A percentile compares a stretch with the other conserved stretches of the same genome.
Evolutionary conservation across 2,797 vertebrate genomes (phyloP).

Genomic region (Rhincodon typus): DNA sequence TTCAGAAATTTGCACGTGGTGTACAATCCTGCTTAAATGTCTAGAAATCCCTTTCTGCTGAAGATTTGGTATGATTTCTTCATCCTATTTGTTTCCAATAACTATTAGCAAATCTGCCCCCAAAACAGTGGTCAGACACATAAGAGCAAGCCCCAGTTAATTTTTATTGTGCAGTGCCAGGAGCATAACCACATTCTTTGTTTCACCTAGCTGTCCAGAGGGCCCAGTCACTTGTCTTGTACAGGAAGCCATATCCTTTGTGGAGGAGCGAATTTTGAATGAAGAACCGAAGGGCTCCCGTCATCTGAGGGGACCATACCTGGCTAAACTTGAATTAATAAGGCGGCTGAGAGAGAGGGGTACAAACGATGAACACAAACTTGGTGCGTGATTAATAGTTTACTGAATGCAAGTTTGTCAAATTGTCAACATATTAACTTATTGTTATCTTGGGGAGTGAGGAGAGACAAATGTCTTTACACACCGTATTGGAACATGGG

Average conservation of each 20-base stretch:
- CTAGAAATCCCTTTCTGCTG: background rate
- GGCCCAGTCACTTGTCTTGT: conserved; percentile 76
- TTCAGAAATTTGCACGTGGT: background rate
- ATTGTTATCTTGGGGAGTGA: background rate
- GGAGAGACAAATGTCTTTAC: background rate
- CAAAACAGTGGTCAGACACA: background rate
- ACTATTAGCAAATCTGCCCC: background rate
- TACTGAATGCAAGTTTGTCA: background rate
- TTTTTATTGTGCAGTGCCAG: background rate
- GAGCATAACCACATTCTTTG: background rate
- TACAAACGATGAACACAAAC: conserved; percentile 69
- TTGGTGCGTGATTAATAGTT: conserved; percentile 62
- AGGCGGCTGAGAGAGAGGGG: conserved; percentile 67
- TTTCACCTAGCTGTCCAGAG: conserved; percentile 69
- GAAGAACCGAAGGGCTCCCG: conserved; percentile 73
- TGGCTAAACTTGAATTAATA: conserved; percentile 86
- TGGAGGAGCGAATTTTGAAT: conserved; percentile 68
- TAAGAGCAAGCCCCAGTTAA: background rate
- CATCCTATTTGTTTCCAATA: background rate
- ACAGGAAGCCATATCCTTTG: conserved; percentile 74
- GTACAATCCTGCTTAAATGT: background rate
- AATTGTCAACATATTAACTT: too few relatives aligned
- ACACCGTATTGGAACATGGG: background rate
- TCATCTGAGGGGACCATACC: conserved; percentile 76
- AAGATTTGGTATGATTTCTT: background rate